Conservation (phyloP, 2,113 vertebrate genomes). For the Sander vitreus region DNA sequence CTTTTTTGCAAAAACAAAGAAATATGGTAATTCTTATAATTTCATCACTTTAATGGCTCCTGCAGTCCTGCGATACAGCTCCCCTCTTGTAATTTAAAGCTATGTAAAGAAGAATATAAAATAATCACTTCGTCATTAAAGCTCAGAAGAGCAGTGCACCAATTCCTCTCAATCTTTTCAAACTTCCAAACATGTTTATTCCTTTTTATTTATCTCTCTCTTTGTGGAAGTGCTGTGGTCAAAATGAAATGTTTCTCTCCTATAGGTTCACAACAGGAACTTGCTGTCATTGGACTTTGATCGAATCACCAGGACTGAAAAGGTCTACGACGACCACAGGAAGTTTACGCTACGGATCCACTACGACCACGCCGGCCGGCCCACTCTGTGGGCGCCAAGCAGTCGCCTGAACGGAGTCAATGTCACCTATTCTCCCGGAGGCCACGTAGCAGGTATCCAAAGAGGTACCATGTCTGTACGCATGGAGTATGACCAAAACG, state of each 20-base stretch:
- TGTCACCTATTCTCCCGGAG: slow-evolving; percentile 93
- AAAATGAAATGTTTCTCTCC: slow-evolving; percentile 17
- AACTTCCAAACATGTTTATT: slow-evolving; percentile 18
- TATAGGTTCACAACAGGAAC: slow-evolving; percentile 97
- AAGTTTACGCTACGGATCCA: slow-evolving; percentile 97
- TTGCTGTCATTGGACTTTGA: slow-evolving; percentile 96
- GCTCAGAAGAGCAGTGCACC: slow-evolving; percentile 34
- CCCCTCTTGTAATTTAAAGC: slow-evolving; percentile 69
- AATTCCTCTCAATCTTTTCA: slow-evolving; percentile 21
- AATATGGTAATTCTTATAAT: slow-evolving; percentile 73
- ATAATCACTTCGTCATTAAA: slow-evolving; percentile 62
- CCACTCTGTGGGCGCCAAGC: slow-evolving; percentile 97
- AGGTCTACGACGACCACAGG: slow-evolving; percentile 98
- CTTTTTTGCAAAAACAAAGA: slow-evolving; percentile 69
- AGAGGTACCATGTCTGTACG: slow-evolving; percentile 98
- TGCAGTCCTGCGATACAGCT: slow-evolving; percentile 64
- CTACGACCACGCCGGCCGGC: slow-evolving; percentile 93
- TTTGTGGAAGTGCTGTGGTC: background rate
- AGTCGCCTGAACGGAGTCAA: slow-evolving; percentile 96
- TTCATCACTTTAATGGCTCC: slow-evolving; percentile 62
- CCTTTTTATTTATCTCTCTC: no score
- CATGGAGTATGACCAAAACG: slow-evolving; percentile 96
- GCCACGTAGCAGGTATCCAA: slow-evolving; percentile 95
- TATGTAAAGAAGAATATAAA: slow-evolving; percentile 56
- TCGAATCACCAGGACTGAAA: slow-evolving; percentile 97